phyloP scores from a whole-genome alignment of 2,113 vertebrate genomes.

The Indicator indicator region DNA sequence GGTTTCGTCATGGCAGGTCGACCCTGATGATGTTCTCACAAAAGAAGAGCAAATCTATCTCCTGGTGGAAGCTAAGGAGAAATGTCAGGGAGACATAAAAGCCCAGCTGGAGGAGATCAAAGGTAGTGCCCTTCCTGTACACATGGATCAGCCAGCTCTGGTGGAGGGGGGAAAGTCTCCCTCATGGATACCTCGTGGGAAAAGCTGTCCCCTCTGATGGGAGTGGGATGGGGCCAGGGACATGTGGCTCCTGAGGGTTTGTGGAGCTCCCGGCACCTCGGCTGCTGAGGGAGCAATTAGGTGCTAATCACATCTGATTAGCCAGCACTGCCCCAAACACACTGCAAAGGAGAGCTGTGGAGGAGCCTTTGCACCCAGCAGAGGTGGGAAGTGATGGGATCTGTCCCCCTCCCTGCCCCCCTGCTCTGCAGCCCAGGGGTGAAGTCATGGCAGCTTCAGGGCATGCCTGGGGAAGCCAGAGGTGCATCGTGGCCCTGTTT shows the following conservation, averaged over 20 bases:
- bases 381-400: background rate
- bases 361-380: background rate
- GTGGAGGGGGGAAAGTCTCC: background rate
- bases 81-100: constrained; percentile 81
- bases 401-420: background rate
- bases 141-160: rapidly evolving
- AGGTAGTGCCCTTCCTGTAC: constrained; percentile 64
- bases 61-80: constrained; percentile 83
- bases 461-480: rapidly evolving
- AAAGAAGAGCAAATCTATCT: constrained; percentile 92
- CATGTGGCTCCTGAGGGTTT: background rate
- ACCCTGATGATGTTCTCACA: constrained; percentile 89
- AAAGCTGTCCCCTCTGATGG: background rate
- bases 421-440: background rate
- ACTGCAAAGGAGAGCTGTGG: rapidly evolving
- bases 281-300: background rate
- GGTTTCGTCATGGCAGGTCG: constrained; percentile 74
- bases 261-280: background rate
- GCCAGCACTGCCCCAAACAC: background rate
- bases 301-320: background rate
- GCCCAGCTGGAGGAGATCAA: constrained; percentile 72
- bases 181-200: rapidly evolving
- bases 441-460: rapidly evolving
- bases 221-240: background rate
- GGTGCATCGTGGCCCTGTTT: rapidly evolving